Base-by-base conservation (phyloP, 2,888 invertebrate species). In the Kuschelorhynchus macadamiae region DNA sequence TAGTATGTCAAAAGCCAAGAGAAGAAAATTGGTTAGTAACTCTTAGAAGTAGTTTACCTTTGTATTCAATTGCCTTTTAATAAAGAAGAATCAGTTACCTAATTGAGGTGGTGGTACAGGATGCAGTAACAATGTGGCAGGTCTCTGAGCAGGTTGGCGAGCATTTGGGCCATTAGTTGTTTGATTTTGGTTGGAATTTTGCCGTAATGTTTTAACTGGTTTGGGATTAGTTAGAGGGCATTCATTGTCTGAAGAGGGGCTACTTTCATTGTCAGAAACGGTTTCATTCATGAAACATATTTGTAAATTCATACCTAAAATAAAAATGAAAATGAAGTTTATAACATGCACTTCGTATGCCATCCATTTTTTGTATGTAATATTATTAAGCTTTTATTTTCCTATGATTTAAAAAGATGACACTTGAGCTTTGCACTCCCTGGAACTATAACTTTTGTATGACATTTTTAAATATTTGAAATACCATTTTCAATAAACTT, bases 201-300 rank as follows among this genome's bases (percentile, higher is more conserved):
- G 53, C n/a, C 52, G 33, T 7, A 41, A 18, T 20, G 65, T 74
- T 70, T 78, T 78, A 33, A 77, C 73, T 11, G 75, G 74, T 49
- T 77, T 76, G 55, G 82, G 80, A 65, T 82, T 83, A 21, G 82
- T 80, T 73, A 81, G 75, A 0, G 83, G 81, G 66, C 80, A 87
- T 82, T 93, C 93, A 72, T 89, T 87, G 77, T 93, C 93, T 60
- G 91, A 92, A 72, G 87, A 87, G 73, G 91, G 91, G 16, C n/a
- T n/a, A 76, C 92, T 92, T 82, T 94, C 94, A 77, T 89, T 91
- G 82, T 94, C 94, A 55, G 93, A 93, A 67, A 92, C 92, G 61
- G 93, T 92, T 83, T 97, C 96, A 83, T 96, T 96, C 93, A 96
- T 94, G 85, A 96, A 96, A 87, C 96, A 96, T 79, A 97, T 95